Conservation (phyloP, 2,888 invertebrate genomes). For the Diaperis boleti region DNA sequence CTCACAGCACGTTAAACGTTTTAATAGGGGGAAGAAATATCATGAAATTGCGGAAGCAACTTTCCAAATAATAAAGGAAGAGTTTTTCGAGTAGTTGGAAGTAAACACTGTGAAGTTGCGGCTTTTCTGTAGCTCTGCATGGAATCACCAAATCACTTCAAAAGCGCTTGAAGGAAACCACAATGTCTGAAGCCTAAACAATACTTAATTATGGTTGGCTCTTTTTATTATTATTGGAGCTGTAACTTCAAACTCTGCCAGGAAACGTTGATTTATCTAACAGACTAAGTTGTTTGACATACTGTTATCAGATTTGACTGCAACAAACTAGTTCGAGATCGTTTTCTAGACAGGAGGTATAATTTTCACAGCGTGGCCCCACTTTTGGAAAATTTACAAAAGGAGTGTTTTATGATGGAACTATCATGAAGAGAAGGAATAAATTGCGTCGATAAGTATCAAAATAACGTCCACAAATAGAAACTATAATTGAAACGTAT, state of each 20-base stretch:
- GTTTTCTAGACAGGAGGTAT: slow-evolving; percentile 6
- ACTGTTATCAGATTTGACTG: neutral
- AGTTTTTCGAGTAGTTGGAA: slow-evolving; percentile 7
- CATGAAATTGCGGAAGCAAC: slow-evolving; percentile 1
- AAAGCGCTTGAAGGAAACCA: slow-evolving; percentile 4
- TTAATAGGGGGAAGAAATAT: neutral
- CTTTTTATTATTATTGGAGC: neutral
- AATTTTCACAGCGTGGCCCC: slow-evolving; percentile 17
- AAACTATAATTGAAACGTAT: slow-evolving; percentile 20
- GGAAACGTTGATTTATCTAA: slow-evolving; percentile 15
- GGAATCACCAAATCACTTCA: slow-evolving; percentile 13
- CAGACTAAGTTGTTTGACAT: slow-evolving; percentile 16
- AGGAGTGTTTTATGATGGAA: slow-evolving; percentile 13
- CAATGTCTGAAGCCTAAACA: slow-evolving; percentile 19
- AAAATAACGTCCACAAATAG: slow-evolving; percentile 12
- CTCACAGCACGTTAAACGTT: neutral
- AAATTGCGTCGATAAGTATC: slow-evolving; percentile 17
- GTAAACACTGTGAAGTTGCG: slow-evolving; percentile 12
- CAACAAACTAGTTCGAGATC: slow-evolving; percentile 10
- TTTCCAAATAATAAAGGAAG: slow-evolving; percentile 10
- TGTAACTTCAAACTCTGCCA: slow-evolving; percentile 3
- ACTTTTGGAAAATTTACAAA: slow-evolving; percentile 10
- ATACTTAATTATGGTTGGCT: slow-evolving; percentile 8
- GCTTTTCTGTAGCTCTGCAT: slow-evolving; percentile 6
- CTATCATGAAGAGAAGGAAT: slow-evolving; percentile 5